Evolutionary conservation across 1,140 invertebrate genomes (phyloP), one percentile per base, ranked within the genome.

Genomic region (Lerema accius): DNA sequence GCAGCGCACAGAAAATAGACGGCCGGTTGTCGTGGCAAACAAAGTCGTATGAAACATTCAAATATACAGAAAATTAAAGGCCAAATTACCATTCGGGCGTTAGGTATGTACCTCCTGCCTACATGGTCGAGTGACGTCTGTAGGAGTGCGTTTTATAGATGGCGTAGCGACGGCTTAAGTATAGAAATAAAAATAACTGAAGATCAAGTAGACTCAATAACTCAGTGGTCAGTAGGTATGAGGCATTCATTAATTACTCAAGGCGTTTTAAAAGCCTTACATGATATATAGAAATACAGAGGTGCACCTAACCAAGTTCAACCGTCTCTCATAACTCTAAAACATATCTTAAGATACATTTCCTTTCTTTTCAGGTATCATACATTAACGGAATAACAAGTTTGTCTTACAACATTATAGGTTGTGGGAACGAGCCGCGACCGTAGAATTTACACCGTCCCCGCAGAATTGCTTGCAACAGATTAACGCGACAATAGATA

Each of bases 381-480:
- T 46, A 26, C 19, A 46, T 17, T 40, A 40, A 13, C 6, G 4
- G 53, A n/a, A 43, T 15, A 6, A 23, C 28, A 43, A 45, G 40
- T 43, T 56, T 56, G 40, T 56, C 53, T 45, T 28, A 43, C 40
- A 56, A 56, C 42, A 43, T 43, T 39, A 56, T 56, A 56, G 40
- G 39, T 43, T 23, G 53, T 43, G 17, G 51, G 13, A 55, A 55
- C 9, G 13, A 5, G n/a, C 15, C 7, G 42, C 26, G 23, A 55
- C 42, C 39, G 39, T n/a, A n/a, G n/a, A 53, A 17, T 43, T 43
- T 39, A 39, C 23, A 56, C 28, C 23, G 53, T 23, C 43, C 53
- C 28, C 53, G 39, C 39, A 23, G 40, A 56, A 56, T 43, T 56
- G 4, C 28, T 39, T 56, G 19, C 16, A 17, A 56, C 39, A 56